Evolutionary conservation across 2,797 vertebrate genomes (phyloP).

Genomic region (Xiphophorus birchmanni): DNA sequence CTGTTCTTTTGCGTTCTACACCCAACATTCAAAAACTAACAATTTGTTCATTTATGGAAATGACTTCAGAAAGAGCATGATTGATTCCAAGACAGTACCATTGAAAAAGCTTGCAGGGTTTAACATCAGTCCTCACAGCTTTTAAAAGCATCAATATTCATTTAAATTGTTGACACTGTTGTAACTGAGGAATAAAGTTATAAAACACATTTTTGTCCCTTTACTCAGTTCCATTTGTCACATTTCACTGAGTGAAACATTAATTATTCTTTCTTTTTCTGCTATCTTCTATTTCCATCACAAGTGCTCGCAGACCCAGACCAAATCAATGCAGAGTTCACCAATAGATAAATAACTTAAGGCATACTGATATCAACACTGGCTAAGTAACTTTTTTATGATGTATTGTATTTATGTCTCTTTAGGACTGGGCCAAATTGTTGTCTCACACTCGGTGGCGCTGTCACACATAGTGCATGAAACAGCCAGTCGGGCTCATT

Average conservation of each 20-base stretch:
- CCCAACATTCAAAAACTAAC: constrained; percentile 5
- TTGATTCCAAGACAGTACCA: constrained; percentile 12
- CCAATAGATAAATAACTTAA: too few species aligned
- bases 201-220: constrained; percentile 21
- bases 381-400: too few species aligned
- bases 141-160: constrained; percentile 50
- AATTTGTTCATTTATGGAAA: constrained; percentile 12
- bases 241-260: neutral
- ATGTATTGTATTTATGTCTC: too few species aligned
- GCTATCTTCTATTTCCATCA: neutral
- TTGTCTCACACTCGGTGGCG: too few species aligned
- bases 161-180: constrained; percentile 40
- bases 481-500: too few species aligned
- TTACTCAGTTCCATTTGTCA: neutral
- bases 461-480: too few species aligned
- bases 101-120: constrained; percentile 40
- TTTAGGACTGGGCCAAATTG: too few species aligned
- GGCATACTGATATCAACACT: too few species aligned
- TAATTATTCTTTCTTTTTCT: neutral
- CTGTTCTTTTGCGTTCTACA: constrained; percentile 11
- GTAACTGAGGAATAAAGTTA: constrained; percentile 46
- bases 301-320: fast-evolving
- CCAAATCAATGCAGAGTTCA: too few species aligned
- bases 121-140: constrained; percentile 36
- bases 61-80: constrained; percentile 30